These are phyloP conservation scores for Sebastiscus tertius DNA, from an alignment of 2,797 vertebrate genomes.

Conservation along the genomic window DNA sequence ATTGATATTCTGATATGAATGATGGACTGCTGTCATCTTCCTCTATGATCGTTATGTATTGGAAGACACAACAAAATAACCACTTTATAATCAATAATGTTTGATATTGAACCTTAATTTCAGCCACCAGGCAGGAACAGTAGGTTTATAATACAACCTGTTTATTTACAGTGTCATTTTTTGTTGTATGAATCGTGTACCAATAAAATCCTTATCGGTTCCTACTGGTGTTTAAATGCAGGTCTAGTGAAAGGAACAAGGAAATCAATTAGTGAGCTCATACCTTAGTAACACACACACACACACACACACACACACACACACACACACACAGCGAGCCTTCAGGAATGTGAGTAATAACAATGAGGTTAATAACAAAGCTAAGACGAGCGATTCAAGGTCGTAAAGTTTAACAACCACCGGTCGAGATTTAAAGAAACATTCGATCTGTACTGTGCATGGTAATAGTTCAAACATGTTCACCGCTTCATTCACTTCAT, in stretches of 20 bases:
- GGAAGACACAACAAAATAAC: neutral
- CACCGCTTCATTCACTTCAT: too few relatives aligned
- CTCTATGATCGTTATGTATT: too few relatives aligned
- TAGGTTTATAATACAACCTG: neutral
- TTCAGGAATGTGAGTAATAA: conserved; percentile 40
- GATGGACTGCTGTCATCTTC: neutral
- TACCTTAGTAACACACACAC: neutral
- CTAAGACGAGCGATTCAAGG: conserved; percentile 37
- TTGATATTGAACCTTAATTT: neutral
- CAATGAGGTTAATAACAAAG: conserved; percentile 65
- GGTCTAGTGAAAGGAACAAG: neutral
- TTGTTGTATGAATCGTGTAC: neutral
- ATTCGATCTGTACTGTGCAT: neutral
- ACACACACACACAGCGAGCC: neutral
- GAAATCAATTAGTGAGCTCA: neutral
- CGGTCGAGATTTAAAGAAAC: neutral
- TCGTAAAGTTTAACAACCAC: conserved; percentile 15
- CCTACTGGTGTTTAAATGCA: neutral
- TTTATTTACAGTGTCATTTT: neutral
- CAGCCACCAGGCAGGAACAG: neutral
- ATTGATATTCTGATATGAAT: neutral
- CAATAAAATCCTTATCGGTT: neutral
- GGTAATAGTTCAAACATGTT: neutral
- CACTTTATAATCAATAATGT: neutral
- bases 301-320: neutral